These are phyloP conservation scores for Nylanderia fulva DNA, from an alignment of 1,140 invertebrate genomes.

Conservation along the genomic window DNA sequence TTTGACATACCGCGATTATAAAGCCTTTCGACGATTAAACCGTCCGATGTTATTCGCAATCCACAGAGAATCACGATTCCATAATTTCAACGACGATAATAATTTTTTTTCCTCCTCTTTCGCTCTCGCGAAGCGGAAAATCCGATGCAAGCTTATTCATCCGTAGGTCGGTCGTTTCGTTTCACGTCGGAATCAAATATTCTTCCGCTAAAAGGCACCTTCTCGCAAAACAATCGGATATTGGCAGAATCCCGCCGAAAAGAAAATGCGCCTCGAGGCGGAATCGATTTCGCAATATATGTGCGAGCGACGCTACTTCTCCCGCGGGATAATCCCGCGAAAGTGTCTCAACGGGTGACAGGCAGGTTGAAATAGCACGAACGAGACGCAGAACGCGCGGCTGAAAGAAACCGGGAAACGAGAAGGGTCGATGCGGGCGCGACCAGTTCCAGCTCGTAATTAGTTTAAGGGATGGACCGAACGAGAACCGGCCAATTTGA, in stretches of 20 bases:
- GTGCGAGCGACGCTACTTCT: conserved; percentile 13
- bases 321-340: conserved; percentile 9
- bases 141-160: not conserved
- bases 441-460: conserved; percentile 42
- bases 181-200: conserved; percentile 23
- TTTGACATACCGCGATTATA: conserved; percentile 47
- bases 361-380: conserved; percentile 9
- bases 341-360: conserved; percentile 19
- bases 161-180: not conserved
- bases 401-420: not conserved
- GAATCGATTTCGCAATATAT: conserved; percentile 41
- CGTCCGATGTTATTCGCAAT: not conserved
- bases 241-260: conserved; percentile 23
- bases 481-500: conserved; percentile 35
- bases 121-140: not conserved
- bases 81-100: conserved; percentile 17
- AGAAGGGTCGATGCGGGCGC: not conserved
- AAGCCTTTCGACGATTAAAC: conserved; percentile 26
- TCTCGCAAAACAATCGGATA: conserved; percentile 30
- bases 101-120: not conserved
- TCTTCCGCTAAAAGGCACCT: conserved; percentile 1
- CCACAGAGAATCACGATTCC: not conserved
- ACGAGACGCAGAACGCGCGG: not conserved
- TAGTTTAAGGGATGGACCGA: conserved; percentile 55
- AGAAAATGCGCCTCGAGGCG: conserved; percentile 22